These are phyloP conservation scores for Todiramphus saurophagus DNA, from an alignment of 2,113 vertebrate species.

Conservation along the genomic window DNA sequence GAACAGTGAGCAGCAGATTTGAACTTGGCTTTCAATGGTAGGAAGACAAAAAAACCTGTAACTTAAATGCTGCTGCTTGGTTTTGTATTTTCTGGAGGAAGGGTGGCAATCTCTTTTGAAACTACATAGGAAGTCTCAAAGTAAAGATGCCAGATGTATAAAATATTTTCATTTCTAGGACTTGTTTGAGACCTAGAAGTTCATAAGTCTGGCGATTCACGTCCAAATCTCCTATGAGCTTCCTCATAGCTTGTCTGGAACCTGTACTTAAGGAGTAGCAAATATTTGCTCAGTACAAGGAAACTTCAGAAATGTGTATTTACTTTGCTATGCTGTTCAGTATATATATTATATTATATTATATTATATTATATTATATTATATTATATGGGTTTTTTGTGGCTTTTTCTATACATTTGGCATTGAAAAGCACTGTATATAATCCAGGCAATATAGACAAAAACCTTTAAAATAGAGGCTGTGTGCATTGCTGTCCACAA, in stretches of 20 bases:
- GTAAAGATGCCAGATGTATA: not conserved
- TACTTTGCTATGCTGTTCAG: not conserved
- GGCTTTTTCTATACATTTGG: not conserved
- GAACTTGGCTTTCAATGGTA: not conserved
- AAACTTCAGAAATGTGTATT: not conserved
- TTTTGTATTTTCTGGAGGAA: not conserved
- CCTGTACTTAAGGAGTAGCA: not conserved
- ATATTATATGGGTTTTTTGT: not conserved
- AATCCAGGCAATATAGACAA: not conserved
- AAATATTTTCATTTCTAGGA: not conserved
- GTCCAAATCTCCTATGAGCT: not conserved
- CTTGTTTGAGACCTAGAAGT: not conserved
- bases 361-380: too few relatives aligned
- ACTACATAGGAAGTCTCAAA: not conserved
- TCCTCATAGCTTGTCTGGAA: not conserved
- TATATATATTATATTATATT: too few relatives aligned
- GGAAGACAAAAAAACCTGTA: not conserved
- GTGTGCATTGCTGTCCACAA: not conserved
- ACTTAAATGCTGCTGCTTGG: not conserved
- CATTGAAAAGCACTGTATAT: not conserved
- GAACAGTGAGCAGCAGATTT: not conserved
- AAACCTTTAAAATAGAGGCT: not conserved
- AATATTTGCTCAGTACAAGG: not conserved
- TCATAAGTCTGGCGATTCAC: not conserved
- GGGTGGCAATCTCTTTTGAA: not conserved